These are phyloP conservation scores for Labrus mixtus DNA, from an alignment of 2,113 vertebrate species.

Conservation along the genomic window DNA sequence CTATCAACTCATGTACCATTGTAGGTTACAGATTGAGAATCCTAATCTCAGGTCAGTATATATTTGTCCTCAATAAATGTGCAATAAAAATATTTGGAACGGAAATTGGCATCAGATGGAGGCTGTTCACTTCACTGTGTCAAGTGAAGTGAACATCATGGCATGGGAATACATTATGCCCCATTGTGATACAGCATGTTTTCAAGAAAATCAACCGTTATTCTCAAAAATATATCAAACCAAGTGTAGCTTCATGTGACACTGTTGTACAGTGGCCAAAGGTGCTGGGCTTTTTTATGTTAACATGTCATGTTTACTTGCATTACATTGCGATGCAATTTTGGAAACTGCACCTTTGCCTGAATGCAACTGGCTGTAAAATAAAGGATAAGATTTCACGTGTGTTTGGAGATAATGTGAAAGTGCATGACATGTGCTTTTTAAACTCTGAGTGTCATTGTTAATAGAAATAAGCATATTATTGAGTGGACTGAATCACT, in stretches of 20 bases:
- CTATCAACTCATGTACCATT: conserved; percentile 15
- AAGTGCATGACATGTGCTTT: conserved; percentile 30
- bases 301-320: conserved; percentile 50
- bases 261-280: conserved; percentile 60
- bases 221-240: conserved; percentile 24
- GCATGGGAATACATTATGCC: conserved; percentile 2
- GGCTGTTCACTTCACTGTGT: conserved; percentile 6
- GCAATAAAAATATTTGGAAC: conserved; percentile 17
- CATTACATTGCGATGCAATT: conserved; percentile 60
- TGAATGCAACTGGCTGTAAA: conserved; percentile 53
- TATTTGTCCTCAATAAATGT: conserved; percentile 29
- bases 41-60: conserved; percentile 46
- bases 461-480: conserved; percentile 40
- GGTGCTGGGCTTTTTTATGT: conserved; percentile 53
- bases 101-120: conserved; percentile 30
- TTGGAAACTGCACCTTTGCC: conserved; percentile 47
- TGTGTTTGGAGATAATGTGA: conserved; percentile 19
- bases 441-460: conserved; percentile 26
- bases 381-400: conserved; percentile 51
- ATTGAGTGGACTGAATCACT: conserved; percentile 44
- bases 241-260: conserved; percentile 43
- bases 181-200: not conserved
- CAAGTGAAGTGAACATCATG: conserved; percentile 1
- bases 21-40: conserved; percentile 35
- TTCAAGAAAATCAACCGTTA: not conserved